Evolutionary conservation across 1,140 invertebrate genomes (phyloP), one percentile per base, ranked within the genome.

Genomic region (Aphelinus certus): DNA sequence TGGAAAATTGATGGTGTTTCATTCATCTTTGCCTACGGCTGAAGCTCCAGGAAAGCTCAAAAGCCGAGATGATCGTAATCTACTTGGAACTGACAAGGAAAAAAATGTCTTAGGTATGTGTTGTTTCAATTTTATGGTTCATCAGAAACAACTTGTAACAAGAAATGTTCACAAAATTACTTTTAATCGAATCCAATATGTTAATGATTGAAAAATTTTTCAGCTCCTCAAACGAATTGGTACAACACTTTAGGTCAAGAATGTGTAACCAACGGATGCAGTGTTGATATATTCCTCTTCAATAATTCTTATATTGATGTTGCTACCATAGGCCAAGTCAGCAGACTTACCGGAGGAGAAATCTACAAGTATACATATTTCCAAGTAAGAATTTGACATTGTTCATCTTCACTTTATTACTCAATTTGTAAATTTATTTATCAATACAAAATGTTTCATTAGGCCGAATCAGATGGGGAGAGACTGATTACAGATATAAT

Each of bases 311-410:
- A 97, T 84, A 92, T 98, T 63, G 98, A 99, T 87, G 88, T 98
- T 43, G 96, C 97, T 53, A 98, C 97, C 1, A 93, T 99, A 79
- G 93, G 95, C 10, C 97, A 99, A 89, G 92, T 99, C 66, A 89
- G 93, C 9, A 87, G 95, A 53, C 87, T 98, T 10, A 97, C 96
- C 9, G 96, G 97, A 45, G 98, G 98, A 43, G 93, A 96, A 87
- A 89, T 98, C 69, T 97, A 95, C 86, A 99, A 99, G 87, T 99
- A 99, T 84, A 98, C 96, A 3, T 99, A 98, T 88, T 99, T 99
- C 89, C 95, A 97, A 88, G 95, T 95, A 81, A 85, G 26, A 26
- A 26, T 26, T 26, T 26, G 26, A 26, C 26, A 26, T 80, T 66
- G 45, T 71, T 56, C 57, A 53, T 53, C 26, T 26, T 26, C 26